Base-by-base conservation (phyloP, 2,888 invertebrate genomes). In the Sphaerophoria taeniata region DNA sequence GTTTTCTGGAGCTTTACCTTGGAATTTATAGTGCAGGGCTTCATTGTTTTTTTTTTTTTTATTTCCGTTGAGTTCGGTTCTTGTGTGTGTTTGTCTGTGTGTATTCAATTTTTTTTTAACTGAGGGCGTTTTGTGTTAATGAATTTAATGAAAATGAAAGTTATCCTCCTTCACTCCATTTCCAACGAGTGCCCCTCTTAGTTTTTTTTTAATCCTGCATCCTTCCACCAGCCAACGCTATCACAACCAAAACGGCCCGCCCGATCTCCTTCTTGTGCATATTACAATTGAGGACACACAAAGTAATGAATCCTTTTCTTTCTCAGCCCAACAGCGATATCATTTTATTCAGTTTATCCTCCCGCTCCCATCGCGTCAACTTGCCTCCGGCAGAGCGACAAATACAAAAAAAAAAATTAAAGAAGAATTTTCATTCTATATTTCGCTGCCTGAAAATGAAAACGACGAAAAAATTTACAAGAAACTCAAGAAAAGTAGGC, bases 91-190 rank as follows among this genome's bases (percentile, higher is more conserved):
- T 43, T 67, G 12, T 49, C 33, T 9, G 51, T 49, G 16, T 11
- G n/a, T 49, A 11, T 51, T 43, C 12, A n/a, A 12, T 24, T 12
- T 53, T 24, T 33, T 12, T 9, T 31, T 43, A 9, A 51, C 14
- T 63, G 7, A 51, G 67, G 51, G 73, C 75, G 53, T 80, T 69
- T 77, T 76, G 61, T 81, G 69, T 85, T 85, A 81, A 85, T 85
- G 85, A 81, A 81, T 81, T 85, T 85, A 85, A 85, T 85, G 81
- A 85, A 85, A 85, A 85, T 65, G 81, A 85, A 85, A 81, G 85
- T 85, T 72, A 84, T 80, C 60, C 53, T 61, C 61, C 6, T 49
- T 7, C 43, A 43, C 43, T 43, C 4, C 43, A 43, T 43, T 43
- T 24, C 24, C 24, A 24, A 24, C 24, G 24, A 24, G 24, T 24